Evolutionary conservation across 2,113 vertebrate genomes (phyloP).

Genomic region (Ictalurus punctatus): DNA sequence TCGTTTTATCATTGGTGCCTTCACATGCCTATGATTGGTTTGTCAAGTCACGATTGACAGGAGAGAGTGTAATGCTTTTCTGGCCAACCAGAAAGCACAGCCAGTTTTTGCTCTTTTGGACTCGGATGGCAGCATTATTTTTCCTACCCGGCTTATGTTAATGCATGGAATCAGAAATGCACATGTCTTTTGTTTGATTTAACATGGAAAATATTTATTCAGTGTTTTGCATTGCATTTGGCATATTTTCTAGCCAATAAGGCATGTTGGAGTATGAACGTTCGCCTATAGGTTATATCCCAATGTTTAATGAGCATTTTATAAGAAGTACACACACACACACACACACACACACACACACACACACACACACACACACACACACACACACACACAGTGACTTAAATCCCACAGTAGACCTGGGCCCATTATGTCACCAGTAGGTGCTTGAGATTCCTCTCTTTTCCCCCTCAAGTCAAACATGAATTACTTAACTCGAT

Average conservation of each 20-base stretch:
- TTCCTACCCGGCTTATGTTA: background rate
- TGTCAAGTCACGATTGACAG: background rate
- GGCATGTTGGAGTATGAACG: background rate
- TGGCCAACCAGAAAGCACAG: no score
- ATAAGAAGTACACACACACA: background rate
- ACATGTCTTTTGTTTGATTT: background rate
- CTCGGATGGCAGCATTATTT: no score
- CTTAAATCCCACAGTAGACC: conserved; percentile 56
- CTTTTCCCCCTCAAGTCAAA: conserved; percentile 61
- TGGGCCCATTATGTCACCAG: conserved; percentile 70
- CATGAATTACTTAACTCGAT: conserved; percentile 73
- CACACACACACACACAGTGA: conserved; percentile 23
- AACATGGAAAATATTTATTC: background rate
- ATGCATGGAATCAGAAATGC: background rate
- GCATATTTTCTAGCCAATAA: background rate
- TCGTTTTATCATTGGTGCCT: no score
- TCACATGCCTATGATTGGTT: background rate
- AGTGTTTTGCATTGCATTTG: background rate
- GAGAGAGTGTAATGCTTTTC: background rate
- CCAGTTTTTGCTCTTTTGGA: no score
- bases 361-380: background rate
- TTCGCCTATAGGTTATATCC: background rate
- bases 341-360: background rate
- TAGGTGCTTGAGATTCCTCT: conserved; percentile 62
- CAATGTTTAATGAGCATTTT: background rate